These are phyloP conservation scores for Paralvinella palmiformis DNA, from an alignment of 1,140 invertebrate genomes.

Conservation along the genomic window DNA sequence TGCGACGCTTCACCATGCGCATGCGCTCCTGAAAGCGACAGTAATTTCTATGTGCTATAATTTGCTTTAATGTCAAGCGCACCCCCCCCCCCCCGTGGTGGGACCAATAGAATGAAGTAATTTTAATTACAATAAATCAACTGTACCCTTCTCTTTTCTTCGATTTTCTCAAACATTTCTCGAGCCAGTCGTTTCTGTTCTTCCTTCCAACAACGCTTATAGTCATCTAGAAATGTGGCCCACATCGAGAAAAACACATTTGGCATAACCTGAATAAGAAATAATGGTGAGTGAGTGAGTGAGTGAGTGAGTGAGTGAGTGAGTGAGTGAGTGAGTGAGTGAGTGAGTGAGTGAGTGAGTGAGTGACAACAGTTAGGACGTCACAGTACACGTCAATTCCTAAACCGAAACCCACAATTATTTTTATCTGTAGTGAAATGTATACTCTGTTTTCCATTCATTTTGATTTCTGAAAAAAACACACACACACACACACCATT, in stretches of 20 bases:
- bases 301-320: background rate
- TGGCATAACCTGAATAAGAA: slow-evolving; percentile 27
- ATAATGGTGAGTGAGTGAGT: background rate
- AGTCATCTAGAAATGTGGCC: slow-evolving; percentile 43
- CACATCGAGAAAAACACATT: slow-evolving; percentile 40
- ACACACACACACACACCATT: too few species aligned
- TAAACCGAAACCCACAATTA: background rate
- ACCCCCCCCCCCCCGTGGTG: background rate
- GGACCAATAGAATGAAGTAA: background rate
- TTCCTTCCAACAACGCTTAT: slow-evolving; percentile 43
- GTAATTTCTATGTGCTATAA: background rate
- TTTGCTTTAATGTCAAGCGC: background rate
- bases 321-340: background rate
- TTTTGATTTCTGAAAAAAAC: too few species aligned
- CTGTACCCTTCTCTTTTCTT: slow-evolving; percentile 13
- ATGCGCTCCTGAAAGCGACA: background rate
- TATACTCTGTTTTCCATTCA: too few species aligned
- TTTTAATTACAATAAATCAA: background rate
- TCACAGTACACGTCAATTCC: background rate
- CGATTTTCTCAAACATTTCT: slow-evolving; percentile 32
- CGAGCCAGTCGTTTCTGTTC: slow-evolving; percentile 39
- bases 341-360: too few species aligned
- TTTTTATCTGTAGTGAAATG: too few species aligned
- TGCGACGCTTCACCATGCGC: background rate
- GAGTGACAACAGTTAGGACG: background rate